phyloP scores from a whole-genome alignment of 2,797 vertebrate species.

The Picus viridis region DNA sequence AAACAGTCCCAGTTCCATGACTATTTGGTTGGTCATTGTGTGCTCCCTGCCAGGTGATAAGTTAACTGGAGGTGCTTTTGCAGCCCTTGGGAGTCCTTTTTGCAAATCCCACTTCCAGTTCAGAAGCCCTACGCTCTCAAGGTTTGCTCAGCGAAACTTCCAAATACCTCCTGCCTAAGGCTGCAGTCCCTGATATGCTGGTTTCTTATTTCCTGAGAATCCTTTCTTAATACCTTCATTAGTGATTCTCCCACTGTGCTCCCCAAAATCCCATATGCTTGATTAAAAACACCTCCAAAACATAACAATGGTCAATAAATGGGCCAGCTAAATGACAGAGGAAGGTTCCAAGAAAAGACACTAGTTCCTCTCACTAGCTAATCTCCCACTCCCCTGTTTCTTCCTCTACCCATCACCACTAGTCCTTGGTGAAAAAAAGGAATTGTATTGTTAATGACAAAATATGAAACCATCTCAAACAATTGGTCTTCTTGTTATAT shows the following conservation, averaged over 20 bases:
- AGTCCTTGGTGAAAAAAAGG: not conserved
- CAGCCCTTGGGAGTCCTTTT: not conserved
- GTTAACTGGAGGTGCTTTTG: not conserved
- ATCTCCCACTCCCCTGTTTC: not conserved
- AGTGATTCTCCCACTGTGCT: too few species aligned
- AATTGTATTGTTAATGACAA: not conserved
- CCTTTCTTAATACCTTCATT: not conserved
- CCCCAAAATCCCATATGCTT: accelerated
- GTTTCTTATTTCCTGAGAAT: not conserved
- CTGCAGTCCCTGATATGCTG: too few species aligned
- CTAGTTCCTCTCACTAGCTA: not conserved
- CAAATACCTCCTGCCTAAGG: not conserved
- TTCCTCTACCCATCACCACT: not conserved
- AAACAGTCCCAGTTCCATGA: too few species aligned
- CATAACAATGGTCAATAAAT: not conserved
- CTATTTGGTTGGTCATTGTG: too few species aligned
- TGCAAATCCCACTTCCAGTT: not conserved
- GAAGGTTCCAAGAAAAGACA: not conserved
- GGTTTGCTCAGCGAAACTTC: not conserved
- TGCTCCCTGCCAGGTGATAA: accelerated
- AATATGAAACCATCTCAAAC: not conserved
- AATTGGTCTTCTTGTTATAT: not conserved
- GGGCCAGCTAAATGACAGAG: not conserved
- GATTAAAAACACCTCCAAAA: not conserved
- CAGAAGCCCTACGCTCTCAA: not conserved